phyloP scores from a whole-genome alignment of 1,140 invertebrate genomes.

The Phortica variegata region DNA sequence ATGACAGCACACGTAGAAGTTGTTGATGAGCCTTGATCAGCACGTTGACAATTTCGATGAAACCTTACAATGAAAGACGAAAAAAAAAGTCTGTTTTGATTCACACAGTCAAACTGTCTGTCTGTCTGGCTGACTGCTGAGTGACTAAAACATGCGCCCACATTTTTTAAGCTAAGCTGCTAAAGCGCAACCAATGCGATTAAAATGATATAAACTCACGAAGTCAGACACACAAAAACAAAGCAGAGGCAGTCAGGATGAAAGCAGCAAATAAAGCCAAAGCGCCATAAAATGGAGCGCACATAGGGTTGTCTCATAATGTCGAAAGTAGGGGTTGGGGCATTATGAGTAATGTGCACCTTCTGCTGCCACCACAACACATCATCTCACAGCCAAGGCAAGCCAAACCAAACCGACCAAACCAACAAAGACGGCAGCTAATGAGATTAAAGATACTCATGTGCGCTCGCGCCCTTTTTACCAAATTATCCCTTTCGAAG shows the following conservation, averaged over 20 bases:
- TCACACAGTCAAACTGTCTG: no score
- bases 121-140: no score
- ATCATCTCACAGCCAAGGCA: constrained; percentile 32
- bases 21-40: background rate
- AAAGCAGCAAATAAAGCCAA: constrained; percentile 4
- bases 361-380: constrained; percentile 49
- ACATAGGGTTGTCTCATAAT: constrained; percentile 26
- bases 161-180: constrained; percentile 26
- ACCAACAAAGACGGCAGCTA: background rate
- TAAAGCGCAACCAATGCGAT: constrained; percentile 47
- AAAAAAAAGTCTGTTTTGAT: constrained; percentile 48
- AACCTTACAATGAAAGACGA: constrained; percentile 14
- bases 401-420: no score
- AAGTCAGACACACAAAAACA: no score
- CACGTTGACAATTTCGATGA: background rate
- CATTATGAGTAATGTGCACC: constrained; percentile 54
- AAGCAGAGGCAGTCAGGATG: constrained; percentile 1
- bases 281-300: no score
- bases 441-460: constrained; percentile 3
- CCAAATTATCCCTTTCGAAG: background rate
- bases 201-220: constrained; percentile 36
- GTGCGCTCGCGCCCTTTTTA: background rate
- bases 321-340: constrained; percentile 12
- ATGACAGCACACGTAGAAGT: background rate
- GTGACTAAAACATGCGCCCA: no score